Evolutionary conservation across 2,888 invertebrate genomes (phyloP).

Genomic region (Quadriops clusia): DNA sequence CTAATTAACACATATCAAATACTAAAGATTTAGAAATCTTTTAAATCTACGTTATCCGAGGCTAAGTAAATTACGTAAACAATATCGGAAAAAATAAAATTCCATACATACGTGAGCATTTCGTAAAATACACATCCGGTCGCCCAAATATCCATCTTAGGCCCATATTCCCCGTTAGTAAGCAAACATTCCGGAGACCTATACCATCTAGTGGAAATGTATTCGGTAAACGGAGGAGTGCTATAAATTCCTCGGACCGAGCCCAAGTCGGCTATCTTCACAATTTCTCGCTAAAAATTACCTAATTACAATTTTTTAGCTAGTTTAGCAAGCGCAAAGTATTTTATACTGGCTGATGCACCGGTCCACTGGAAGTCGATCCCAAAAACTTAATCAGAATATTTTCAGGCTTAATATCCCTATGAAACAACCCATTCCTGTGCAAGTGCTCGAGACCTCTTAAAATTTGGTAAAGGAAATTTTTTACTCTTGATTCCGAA

Average conservation of each 20-base stretch:
- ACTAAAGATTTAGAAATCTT: no score
- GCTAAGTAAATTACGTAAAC: no score
- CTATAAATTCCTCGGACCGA: conserved; percentile 48
- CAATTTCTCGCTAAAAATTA: conserved; percentile 32
- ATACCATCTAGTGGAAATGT: conserved; percentile 60
- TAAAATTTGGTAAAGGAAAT: conserved; percentile 48
- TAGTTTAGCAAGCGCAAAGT: background rate
- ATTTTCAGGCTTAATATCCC: conserved; percentile 63
- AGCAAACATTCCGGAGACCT: conserved; percentile 56
- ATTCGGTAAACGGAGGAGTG: conserved; percentile 52
- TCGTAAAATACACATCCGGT: conserved; percentile 59
- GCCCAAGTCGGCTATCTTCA: conserved; percentile 53
- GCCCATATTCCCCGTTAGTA: conserved; percentile 52
- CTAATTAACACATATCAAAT: no score
- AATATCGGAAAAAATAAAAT: no score
- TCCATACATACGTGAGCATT: conserved; percentile 45
- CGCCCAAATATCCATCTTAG: conserved; percentile 65
- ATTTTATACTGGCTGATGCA: no score
- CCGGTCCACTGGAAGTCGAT: no score
- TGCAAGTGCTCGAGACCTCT: conserved; percentile 52
- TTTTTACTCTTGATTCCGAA: conserved; percentile 44
- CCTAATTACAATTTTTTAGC: no score
- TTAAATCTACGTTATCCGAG: no score
- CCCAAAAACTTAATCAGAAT: conserved; percentile 51
- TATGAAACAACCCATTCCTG: conserved; percentile 49